These are phyloP conservation scores for Ostrea edulis DNA, from an alignment of 1,140 invertebrate species.

Conservation along the genomic window DNA sequence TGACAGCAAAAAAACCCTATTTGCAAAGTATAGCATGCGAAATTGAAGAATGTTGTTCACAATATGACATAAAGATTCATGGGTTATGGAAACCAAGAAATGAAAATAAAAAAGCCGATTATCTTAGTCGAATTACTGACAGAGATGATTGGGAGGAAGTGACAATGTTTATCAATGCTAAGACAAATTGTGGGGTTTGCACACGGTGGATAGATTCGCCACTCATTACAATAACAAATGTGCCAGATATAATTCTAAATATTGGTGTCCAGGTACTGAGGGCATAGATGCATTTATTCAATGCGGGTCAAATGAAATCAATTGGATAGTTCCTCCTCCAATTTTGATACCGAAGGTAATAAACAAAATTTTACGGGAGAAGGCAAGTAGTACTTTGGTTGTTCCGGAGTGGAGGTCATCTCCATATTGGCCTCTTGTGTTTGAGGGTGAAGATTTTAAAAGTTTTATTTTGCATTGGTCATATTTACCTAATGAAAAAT, in stretches of 20 bases:
- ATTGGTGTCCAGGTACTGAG: constrained; percentile 49
- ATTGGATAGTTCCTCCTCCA: no score
- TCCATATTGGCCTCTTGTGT: constrained; percentile 47
- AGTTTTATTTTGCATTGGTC: not conserved
- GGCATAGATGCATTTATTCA: constrained; percentile 48
- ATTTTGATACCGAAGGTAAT: constrained; percentile 19
- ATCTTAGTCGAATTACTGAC: constrained; percentile 15
- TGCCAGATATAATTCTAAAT: constrained; percentile 40
- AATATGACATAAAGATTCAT: not conserved
- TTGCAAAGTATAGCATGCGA: constrained; percentile 34
- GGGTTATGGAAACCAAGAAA: constrained; percentile 45
- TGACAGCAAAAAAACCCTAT: constrained; percentile 34
- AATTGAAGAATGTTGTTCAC: constrained; percentile 24
- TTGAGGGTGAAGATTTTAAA: not conserved
- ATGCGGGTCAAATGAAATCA: no score
- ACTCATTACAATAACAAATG: constrained; percentile 49
- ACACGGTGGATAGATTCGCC: constrained; percentile 52
- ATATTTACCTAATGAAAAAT: not conserved
- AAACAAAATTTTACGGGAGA: constrained; percentile 40
- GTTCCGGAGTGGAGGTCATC: constrained; percentile 50
- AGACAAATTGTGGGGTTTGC: constrained; percentile 41
- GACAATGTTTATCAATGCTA: not conserved
- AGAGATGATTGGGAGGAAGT: constrained; percentile 46
- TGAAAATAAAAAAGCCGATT: constrained; percentile 51
- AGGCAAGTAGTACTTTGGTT: constrained; percentile 40